Base-by-base conservation (phyloP, 2,113 vertebrate genomes). In the Salvelinus namaycush region DNA sequence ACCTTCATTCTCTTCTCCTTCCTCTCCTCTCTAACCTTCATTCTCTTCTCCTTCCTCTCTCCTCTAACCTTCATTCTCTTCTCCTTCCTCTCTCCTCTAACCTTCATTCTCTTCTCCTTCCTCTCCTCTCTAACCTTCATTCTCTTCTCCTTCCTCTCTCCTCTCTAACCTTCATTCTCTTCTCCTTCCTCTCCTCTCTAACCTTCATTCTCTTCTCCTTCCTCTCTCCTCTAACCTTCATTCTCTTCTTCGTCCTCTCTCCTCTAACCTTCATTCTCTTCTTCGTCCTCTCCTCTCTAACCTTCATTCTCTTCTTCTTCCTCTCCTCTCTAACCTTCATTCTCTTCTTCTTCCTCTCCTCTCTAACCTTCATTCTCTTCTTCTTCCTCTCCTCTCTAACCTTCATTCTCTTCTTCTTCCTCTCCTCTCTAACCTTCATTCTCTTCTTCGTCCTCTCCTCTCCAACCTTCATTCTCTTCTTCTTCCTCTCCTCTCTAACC, bases 41-140 rank as follows among this genome's bases (percentile, higher is more conserved):
- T 29, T 29, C 27, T 5, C 29, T 29, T 29, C 27, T 29, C 0
- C 27, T 69, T 24, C 68, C 68, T 14, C 22, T 49, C n/a, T 44
- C 2, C 24, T 62, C 59, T 73, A 66, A 44, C 68, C 29, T 73
- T 49, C 34, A 51, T 77, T 22, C 48, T 18, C 57, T 65, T 74
- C 67, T 73, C 73, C 70, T 75, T 75, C 80, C 81, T 68, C 82
- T 68, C 82, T 74, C 44, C 68, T 81, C 84, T 76, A 76, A 49
- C 51, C 59, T 79, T 77, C 77, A 82, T 81, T 48, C 70, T 72
- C 73, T 78, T 34, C 29, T 29, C 0, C 29, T 29, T 29, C 31
- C 3, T 27, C 1, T 34, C 16, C 57, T 68, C 74, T 31, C 29
- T 5, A 5, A 31, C 4, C 27, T 34, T 27, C 20, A 31, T 54